A percentile compares a stretch with the other conserved stretches of the same genome.
These are phyloP conservation scores for Clostera curtula DNA, from an alignment of 2,888 invertebrate genomes.

Conservation along the genomic window DNA sequence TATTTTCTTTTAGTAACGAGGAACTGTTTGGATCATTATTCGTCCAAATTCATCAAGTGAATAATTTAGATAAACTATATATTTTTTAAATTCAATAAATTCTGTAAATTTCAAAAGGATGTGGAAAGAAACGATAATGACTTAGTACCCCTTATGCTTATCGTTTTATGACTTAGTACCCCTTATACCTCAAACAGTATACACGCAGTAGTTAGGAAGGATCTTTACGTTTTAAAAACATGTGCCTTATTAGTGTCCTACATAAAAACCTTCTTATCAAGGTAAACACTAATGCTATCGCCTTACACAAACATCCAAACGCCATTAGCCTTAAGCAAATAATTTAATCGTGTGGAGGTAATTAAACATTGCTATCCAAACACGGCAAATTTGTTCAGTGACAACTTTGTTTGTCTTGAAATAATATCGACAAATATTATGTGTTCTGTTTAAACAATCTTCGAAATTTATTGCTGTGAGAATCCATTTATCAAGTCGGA, in stretches of 20 bases:
- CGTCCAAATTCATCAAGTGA: too few species aligned
- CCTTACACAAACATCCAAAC: slow-evolving; percentile 34
- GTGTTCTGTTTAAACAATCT: slow-evolving; percentile 39
- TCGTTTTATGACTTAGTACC: too few species aligned
- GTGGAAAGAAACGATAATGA: too few species aligned
- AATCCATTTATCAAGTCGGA: slow-evolving; percentile 29
- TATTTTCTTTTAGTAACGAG: too few species aligned
- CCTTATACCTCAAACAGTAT: too few species aligned
- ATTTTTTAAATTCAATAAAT: too few species aligned
- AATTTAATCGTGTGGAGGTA: slow-evolving; percentile 47
- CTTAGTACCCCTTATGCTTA: too few species aligned
- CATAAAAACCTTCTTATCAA: slow-evolving; percentile 40
- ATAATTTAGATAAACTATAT: too few species aligned
- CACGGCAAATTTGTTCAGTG: slow-evolving; percentile 59
- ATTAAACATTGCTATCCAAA: slow-evolving; percentile 64
- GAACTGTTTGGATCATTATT: too few species aligned
- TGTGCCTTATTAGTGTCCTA: slow-evolving; percentile 40
- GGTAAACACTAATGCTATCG: slow-evolving; percentile 34
- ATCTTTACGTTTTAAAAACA: slow-evolving; percentile 7
- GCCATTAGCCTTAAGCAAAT: slow-evolving; percentile 44
- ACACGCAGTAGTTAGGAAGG: slow-evolving; percentile 27
- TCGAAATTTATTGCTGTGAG: slow-evolving; percentile 52
- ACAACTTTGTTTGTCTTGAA: slow-evolving; percentile 52
- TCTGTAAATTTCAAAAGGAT: too few species aligned
- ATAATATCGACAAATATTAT: slow-evolving; percentile 60